Conservation (phyloP, 2,797 vertebrate genomes). For the Gambusia yucatana region DNA sequence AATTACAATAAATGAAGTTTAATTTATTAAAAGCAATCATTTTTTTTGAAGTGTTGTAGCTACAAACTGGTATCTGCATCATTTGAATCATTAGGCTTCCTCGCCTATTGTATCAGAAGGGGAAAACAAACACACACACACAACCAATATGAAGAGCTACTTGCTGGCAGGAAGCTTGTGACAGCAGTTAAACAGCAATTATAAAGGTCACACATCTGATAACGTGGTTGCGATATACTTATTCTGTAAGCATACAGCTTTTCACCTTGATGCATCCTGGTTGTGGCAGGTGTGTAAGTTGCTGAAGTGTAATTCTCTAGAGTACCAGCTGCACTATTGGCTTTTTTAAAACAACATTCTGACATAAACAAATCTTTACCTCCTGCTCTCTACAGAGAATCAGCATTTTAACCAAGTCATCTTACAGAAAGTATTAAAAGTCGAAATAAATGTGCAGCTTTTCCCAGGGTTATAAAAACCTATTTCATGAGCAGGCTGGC, state of each 20-base stretch:
- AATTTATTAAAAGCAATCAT: neutral
- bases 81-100: neutral
- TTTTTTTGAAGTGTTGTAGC: constrained; percentile 24
- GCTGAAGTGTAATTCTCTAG: constrained; percentile 30
- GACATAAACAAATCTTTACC: constrained; percentile 7
- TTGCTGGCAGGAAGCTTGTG: constrained; percentile 24
- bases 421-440: constrained; percentile 30
- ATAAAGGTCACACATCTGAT: constrained; percentile 34
- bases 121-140: neutral
- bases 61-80: neutral
- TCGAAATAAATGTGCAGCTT: constrained; percentile 20
- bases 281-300: constrained; percentile 43
- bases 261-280: constrained; percentile 15
- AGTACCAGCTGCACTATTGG: constrained; percentile 2
- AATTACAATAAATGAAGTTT: neutral
- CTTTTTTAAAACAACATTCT: neutral
- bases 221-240: constrained; percentile 14
- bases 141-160: constrained; percentile 8
- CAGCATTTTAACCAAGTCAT: neutral
- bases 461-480: constrained; percentile 21
- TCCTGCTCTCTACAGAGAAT: neutral
- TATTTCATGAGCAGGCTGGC: constrained; percentile 51
- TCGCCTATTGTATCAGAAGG: constrained; percentile 9
- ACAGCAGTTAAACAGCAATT: constrained; percentile 42
- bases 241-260: constrained; percentile 28